Evolutionary conservation across 1,140 invertebrate species (phyloP), one percentile per base, ranked within the genome.

Genomic region (Cotesia typhae): DNA sequence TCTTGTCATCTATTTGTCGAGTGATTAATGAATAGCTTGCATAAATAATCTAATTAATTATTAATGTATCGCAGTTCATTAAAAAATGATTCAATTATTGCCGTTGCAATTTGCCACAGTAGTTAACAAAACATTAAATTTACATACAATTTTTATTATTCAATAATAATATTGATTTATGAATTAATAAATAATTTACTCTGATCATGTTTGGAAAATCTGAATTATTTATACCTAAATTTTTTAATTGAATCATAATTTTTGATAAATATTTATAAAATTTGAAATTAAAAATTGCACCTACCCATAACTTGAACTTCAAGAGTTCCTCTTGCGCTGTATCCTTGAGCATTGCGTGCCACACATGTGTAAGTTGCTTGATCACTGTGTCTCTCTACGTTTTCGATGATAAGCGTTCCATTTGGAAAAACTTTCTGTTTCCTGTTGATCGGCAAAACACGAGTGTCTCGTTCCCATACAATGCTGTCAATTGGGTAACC

Each of bases 251-350:
- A 47, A 47, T 47, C 10, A 9, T 7, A 47, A 47, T 47, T 5
- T 6, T 6, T 20, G 10, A 6, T 60, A 10, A 60, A 28, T 2
- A 20, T 1, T 9, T 38, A 6, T 37, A n/a, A 53, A 17, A 17
- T 38, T 53, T 7, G 36, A 52, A 52, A 65, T 28, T 53, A 53
- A 2, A 67, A 60, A 75, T 61, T 28, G 47, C 73, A 10, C 92
- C 94, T 91, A 98, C 97, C 96, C 93, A 98, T 96, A 41, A 98
- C 95, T 92, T 95, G 94, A 61, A 99, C 93, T 90, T 96, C 95
- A 7, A 98, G 88, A 67, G 92, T 93, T 80, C 93, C 93, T 76
- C 94, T 89, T 37, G 94, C 95, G 74, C 92, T 94, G 87, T 96
- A 95, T 57, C 95, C 95, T 84, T 96, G 94, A 61, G 92, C 90